phyloP scores from a whole-genome alignment of 2,797 vertebrate species.

The Anguilla obscura region DNA sequence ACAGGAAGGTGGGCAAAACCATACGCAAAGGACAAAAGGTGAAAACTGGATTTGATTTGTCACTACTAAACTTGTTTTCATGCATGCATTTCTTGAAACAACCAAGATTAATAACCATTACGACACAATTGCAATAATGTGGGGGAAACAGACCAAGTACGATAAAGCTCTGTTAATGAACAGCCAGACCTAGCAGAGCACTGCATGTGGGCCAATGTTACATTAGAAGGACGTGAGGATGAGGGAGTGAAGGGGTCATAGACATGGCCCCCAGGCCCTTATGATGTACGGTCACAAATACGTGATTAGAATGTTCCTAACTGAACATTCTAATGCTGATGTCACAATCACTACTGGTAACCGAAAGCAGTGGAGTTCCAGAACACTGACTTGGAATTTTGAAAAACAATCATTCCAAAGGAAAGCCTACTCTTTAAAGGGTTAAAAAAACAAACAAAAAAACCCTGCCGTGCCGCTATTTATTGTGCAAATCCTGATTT shows the following conservation, averaged over 20 bases:
- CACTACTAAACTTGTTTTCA: too few relatives aligned
- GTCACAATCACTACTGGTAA: too few relatives aligned
- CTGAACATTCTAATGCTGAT: too few relatives aligned
- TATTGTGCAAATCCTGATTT: background rate
- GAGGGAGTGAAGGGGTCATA: background rate
- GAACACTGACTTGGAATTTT: background rate
- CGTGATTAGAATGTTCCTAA: too few relatives aligned
- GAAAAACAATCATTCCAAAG: too few relatives aligned
- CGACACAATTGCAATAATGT: background rate
- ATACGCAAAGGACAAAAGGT: too few relatives aligned
- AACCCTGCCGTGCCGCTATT: background rate
- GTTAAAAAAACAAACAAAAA: too few relatives aligned
- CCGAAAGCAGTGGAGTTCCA: too few relatives aligned
- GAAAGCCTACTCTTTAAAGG: too few relatives aligned
- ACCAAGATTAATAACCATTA: background rate
- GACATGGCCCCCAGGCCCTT: background rate
- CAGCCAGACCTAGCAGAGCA: background rate
- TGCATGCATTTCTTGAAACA: background rate
- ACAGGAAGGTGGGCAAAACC: too few relatives aligned
- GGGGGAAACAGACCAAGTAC: background rate
- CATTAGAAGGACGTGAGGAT: background rate
- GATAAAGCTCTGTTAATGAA: background rate
- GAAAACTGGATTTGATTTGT: too few relatives aligned
- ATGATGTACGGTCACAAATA: background rate
- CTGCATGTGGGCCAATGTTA: background rate